Conservation (phyloP, 2,888 invertebrate species). For the Scaptomyza caliginosa region DNA sequence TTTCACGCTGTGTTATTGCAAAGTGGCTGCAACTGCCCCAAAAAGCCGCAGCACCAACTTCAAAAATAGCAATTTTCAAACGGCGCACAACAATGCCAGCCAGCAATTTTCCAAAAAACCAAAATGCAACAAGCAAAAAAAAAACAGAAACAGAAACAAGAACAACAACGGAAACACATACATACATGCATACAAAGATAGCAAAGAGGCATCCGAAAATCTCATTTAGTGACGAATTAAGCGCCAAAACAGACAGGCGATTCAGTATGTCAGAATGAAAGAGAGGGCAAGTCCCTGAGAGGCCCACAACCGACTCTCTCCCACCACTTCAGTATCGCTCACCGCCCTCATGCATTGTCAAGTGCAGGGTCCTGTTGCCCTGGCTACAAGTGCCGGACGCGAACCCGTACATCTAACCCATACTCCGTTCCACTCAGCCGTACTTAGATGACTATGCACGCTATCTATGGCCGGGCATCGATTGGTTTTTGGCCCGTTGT, state of each 20-base stretch:
- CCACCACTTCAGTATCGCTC: background rate
- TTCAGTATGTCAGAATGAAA: slow-evolving; percentile 67
- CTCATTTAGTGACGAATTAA: slow-evolving; percentile 83
- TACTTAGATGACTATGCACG: slow-evolving; percentile 52
- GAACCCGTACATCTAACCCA: background rate
- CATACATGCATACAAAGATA: slow-evolving; percentile 1
- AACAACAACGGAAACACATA: slow-evolving; percentile 11
- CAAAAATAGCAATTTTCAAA: slow-evolving; percentile 56
- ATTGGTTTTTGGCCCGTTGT: slow-evolving; percentile 63
- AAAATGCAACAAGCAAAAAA: no score
- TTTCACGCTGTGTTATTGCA: slow-evolving; percentile 83
- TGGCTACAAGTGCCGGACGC: slow-evolving; percentile 20
- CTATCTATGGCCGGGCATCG: slow-evolving; percentile 74
- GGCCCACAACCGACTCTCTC: slow-evolving; percentile 29
- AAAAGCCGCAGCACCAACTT: slow-evolving; percentile 26
- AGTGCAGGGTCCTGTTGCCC: slow-evolving; percentile 58
- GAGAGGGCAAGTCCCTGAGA: slow-evolving; percentile 4
- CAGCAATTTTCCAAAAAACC: slow-evolving; percentile 11
- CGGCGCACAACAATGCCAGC: slow-evolving; percentile 33
- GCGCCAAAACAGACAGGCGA: slow-evolving; percentile 80
- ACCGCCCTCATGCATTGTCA: slow-evolving; percentile 54
- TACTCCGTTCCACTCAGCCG: background rate
- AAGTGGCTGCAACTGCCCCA: slow-evolving; percentile 76
- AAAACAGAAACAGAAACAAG: background rate
- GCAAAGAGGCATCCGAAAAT: slow-evolving; percentile 56